Conservation (phyloP, 2,797 vertebrate genomes). For the Otus scops region DNA sequence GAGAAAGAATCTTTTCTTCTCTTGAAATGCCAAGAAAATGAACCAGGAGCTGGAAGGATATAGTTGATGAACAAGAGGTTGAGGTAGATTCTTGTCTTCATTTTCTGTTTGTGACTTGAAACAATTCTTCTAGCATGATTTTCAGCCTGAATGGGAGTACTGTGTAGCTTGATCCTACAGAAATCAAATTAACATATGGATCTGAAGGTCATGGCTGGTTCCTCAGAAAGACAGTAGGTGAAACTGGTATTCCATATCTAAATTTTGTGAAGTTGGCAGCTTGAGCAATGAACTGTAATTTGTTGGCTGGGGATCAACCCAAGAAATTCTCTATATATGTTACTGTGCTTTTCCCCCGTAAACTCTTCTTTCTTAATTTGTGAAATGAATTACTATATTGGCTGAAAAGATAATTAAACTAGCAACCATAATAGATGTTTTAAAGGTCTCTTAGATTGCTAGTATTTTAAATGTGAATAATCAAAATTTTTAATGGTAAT, state of each 20-base stretch:
- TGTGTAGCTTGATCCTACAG: neutral
- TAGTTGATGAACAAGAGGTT: neutral
- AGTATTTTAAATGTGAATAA: slow-evolving; percentile 31
- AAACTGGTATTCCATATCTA: neutral
- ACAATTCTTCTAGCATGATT: neutral
- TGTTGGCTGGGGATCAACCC: neutral
- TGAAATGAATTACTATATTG: slow-evolving; percentile 2
- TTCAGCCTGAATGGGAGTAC: neutral
- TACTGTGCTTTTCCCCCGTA: neutral
- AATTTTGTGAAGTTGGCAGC: neutral
- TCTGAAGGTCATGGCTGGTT: neutral
- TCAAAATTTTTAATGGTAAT: slow-evolving; percentile 12
- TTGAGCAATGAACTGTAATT: neutral
- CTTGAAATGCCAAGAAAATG: neutral
- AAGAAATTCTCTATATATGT: neutral
- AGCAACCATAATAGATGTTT: neutral
- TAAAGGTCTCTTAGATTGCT: neutral
- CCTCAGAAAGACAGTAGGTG: neutral
- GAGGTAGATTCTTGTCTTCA: neutral
- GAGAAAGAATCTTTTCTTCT: neutral
- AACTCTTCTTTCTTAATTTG: slow-evolving; percentile 4
- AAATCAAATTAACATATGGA: neutral
- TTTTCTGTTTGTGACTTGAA: neutral
- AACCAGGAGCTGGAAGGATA: neutral
- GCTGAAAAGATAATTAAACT: slow-evolving; percentile 43